Evolutionary conservation across 1,140 invertebrate species (phyloP), one percentile per base, ranked within the genome.

Genomic region (Panulirus ornatus): DNA sequence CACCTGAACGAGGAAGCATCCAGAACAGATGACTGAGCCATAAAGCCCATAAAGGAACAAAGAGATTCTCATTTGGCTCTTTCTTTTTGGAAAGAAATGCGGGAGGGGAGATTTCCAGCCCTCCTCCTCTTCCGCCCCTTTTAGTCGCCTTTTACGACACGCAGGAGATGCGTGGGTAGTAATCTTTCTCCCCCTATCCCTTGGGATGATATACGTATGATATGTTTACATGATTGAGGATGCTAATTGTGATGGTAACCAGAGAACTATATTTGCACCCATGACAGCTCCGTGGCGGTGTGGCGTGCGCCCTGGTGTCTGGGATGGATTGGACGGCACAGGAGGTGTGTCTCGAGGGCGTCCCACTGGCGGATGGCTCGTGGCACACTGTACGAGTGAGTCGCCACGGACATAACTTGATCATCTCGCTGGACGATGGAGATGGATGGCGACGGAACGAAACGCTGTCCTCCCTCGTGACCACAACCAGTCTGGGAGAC

Each of bases 401-500:
- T 34, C 63, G 83, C 22, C 83, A 84, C 42, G 83, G 83, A 19
- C 83, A 84, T 36, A 84, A 84, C 42, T 63, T 84, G 34, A 9
- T 71, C 40, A 40, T 84, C 8, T 44, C 38, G 2, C 63, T 73
- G 22, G 83, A 84, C 16, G 66, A 73, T 16, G 83, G 83, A 2
- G 83, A 84, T 34, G 83, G 70, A 11, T 84, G 83, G 83, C 83
- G 66, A 6, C n/a, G 63, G 22, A 84, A 84, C 42, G 42, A 70
- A n/a, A 71, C 63, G 14, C 27, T 84, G 22, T 27, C 70, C 3
- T 73, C 66, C 14, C 30, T 84, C 9, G 14, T 71, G 6, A 27
- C 63, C 47, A 6, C 22, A 22, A 16, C n/a, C 5, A 2, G 11
- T 5, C 1, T 34, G 47, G 54, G 9, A 47, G 44, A 47, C 44